phyloP scores from a whole-genome alignment of 2,888 invertebrate species.

The Idaea biselata region DNA sequence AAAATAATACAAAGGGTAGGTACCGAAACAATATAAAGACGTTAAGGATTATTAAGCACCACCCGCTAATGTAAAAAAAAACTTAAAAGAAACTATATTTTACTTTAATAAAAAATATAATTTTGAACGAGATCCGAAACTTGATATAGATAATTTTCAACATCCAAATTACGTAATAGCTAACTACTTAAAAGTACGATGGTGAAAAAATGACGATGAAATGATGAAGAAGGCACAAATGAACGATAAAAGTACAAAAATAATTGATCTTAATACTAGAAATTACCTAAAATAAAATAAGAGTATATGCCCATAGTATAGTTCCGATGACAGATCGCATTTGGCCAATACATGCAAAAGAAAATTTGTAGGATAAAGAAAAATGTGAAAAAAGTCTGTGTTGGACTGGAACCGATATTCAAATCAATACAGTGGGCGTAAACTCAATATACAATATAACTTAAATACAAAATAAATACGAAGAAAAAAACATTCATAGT shows the following conservation, averaged over 20 bases:
- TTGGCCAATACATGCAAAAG: background rate
- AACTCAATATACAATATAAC: background rate
- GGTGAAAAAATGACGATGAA: slow-evolving; percentile 35
- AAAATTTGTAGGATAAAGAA: background rate
- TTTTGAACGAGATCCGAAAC: slow-evolving; percentile 68
- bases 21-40: slow-evolving; percentile 45
- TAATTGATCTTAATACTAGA: slow-evolving; percentile 1
- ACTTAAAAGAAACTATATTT: slow-evolving; percentile 42
- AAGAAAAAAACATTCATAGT: background rate
- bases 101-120: slow-evolving; percentile 49
- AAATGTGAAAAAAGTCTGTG: background rate
- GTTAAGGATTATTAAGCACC: slow-evolving; percentile 63
- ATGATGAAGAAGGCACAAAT: slow-evolving; percentile 30
- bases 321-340: background rate
- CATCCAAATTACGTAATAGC: slow-evolving; percentile 53
- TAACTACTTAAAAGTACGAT: slow-evolving; percentile 65
- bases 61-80: slow-evolving; percentile 52
- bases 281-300: background rate
- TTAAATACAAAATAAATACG: background rate
- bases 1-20: slow-evolving; percentile 67
- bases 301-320: background rate
- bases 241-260: slow-evolving; percentile 14
- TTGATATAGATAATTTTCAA: slow-evolving; percentile 47
- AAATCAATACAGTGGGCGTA: background rate
- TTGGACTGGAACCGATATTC: background rate